phyloP scores from a whole-genome alignment of 1,140 invertebrate species.

The Leptinotarsa defecta region DNA sequence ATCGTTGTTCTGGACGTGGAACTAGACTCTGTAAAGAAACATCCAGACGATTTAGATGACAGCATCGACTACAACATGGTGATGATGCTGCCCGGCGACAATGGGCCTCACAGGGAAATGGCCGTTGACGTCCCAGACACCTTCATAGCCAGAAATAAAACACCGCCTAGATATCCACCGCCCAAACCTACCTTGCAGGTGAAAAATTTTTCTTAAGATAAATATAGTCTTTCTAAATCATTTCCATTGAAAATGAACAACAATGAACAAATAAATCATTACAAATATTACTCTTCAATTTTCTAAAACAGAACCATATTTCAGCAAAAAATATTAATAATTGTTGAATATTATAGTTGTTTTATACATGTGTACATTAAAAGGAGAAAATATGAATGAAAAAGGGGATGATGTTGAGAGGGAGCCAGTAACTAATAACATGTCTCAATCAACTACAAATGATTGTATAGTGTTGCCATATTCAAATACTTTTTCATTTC shows the following conservation, averaged over 20 bases:
- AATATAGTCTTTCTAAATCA: neutral
- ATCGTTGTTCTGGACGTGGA: conserved; percentile 71
- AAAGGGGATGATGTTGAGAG: too few relatives aligned
- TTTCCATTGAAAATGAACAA: neutral
- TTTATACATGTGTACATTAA: too few relatives aligned
- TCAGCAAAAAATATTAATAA: neutral
- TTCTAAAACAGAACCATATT: neutral
- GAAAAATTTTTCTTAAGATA: conserved; percentile 4
- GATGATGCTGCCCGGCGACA: conserved; percentile 72
- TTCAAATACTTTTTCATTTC: too few relatives aligned
- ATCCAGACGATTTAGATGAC: conserved; percentile 53
- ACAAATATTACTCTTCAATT: neutral
- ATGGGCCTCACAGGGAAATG: conserved; percentile 91
- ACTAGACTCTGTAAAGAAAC: conserved; percentile 54
- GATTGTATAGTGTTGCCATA: too few relatives aligned
- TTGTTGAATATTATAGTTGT: neutral
- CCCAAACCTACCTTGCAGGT: conserved; percentile 63
- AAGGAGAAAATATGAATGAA: too few relatives aligned
- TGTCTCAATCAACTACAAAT: too few relatives aligned
- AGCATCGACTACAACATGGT: conserved; percentile 63
- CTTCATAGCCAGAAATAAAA: conserved; percentile 90
- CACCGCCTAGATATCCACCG: conserved; percentile 86
- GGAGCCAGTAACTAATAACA: too few relatives aligned
- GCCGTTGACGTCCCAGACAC: conserved; percentile 96
- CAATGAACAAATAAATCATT: neutral